These are phyloP conservation scores for Nasonovia ribisnigri DNA, from an alignment of 2,888 invertebrate species.

Conservation along the genomic window DNA sequence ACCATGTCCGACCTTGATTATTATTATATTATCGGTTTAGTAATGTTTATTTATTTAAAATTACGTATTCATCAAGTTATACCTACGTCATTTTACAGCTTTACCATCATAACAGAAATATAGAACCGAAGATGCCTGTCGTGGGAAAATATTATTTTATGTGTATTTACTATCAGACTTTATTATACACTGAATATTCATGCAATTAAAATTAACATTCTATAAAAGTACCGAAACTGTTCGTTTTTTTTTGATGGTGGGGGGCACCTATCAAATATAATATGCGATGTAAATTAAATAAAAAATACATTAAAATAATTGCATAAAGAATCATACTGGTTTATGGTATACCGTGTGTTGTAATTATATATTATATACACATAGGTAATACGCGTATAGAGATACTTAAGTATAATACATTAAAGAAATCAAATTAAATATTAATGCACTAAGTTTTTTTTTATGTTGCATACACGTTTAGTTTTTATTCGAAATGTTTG, in stretches of 20 bases:
- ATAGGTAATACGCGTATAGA: not conserved
- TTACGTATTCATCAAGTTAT: not conserved
- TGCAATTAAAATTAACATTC: not conserved
- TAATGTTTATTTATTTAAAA: not conserved
- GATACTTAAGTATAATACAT: not conserved
- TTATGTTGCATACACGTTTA: not conserved
- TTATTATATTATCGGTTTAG: not conserved
- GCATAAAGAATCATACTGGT: not conserved
- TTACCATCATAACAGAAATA: not conserved
- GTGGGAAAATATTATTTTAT: not conserved
- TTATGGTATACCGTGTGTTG: not conserved
- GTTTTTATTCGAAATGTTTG: not conserved
- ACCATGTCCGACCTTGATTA: not conserved
- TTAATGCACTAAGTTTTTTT: not conserved
- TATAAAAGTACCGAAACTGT: not conserved
- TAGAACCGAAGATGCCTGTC: not conserved
- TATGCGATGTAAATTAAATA: not conserved
- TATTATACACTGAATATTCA: not conserved
- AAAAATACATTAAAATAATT: not conserved
- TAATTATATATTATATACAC: not conserved
- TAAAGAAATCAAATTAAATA: not conserved
- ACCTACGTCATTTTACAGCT: not conserved
- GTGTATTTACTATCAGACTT: not conserved
- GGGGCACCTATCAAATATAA: not conserved
- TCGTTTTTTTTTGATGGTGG: not conserved